phyloP scores from a whole-genome alignment of 2,888 invertebrate genomes.

The Gryllus longicercus region DNA sequence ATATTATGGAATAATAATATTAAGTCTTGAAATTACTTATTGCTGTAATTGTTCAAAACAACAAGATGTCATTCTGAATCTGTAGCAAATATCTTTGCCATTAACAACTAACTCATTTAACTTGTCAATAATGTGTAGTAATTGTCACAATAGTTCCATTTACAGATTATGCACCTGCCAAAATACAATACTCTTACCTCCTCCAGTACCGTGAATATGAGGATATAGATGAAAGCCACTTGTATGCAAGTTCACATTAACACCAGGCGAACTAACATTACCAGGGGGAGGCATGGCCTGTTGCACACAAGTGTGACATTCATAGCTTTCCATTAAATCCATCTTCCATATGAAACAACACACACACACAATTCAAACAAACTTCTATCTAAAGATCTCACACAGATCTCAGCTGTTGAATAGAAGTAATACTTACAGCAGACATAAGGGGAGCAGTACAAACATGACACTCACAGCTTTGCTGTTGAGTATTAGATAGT shows the following conservation, averaged over 20 bases:
- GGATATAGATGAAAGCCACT: conserved; percentile 41
- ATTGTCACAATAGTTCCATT: too few species aligned
- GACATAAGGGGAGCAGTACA: conserved; percentile 40
- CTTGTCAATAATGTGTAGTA: too few species aligned
- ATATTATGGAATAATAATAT: not conserved
- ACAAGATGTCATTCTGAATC: not conserved
- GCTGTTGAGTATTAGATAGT: conserved; percentile 35
- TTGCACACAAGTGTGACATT: conserved; percentile 38
- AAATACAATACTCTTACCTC: conserved; percentile 26
- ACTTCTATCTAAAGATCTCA: not conserved
- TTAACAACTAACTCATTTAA: too few species aligned
- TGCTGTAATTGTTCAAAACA: conserved; percentile 18
- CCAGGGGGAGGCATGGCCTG: conserved; percentile 31
- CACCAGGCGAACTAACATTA: conserved; percentile 24
- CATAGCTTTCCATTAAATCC: conserved; percentile 39
- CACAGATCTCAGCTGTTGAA: not conserved
- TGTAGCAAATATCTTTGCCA: not conserved
- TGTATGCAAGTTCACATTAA: conserved; percentile 37
- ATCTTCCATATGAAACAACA: conserved; percentile 27
- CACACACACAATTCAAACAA: conserved; percentile 18
- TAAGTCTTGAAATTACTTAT: too few species aligned
- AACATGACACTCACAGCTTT: conserved; percentile 41
- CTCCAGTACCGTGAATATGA: conserved; percentile 40
- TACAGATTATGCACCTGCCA: too few species aligned
- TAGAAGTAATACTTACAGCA: conserved; percentile 31